Percentiles rank a stretch among this genome's conserved stretches.
phyloP scores from a whole-genome alignment of 2,113 vertebrate genomes.

The Emydura subglobosa region DNA sequence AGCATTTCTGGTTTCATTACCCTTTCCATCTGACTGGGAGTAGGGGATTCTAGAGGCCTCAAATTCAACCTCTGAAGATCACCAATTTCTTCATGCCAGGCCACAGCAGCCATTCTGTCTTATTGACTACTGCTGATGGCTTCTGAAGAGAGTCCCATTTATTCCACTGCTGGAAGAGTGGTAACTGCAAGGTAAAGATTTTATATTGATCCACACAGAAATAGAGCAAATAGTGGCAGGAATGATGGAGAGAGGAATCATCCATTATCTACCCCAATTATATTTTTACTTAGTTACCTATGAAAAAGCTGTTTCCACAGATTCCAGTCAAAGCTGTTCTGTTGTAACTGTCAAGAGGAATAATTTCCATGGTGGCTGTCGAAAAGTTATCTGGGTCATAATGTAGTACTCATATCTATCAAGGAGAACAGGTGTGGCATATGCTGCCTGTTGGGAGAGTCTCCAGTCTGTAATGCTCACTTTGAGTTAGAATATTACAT shows the following conservation, averaged over 20 bases:
- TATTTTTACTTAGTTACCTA: not conserved
- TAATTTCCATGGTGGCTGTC: not conserved
- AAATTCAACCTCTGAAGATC: not conserved
- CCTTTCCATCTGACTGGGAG: not conserved
- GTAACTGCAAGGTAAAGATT: not conserved
- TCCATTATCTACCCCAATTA: not conserved
- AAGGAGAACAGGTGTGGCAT: not conserved
- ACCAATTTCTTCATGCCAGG: not conserved
- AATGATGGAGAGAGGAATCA: not conserved
- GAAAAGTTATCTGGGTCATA: not conserved
- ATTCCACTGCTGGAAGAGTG: not conserved
- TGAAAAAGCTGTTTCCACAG: not conserved
- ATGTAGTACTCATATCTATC: not conserved
- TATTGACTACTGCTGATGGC: not conserved
- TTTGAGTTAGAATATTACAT: not conserved
- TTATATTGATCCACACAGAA: not conserved
- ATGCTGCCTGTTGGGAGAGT: not conserved
- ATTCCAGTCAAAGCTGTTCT: not conserved
- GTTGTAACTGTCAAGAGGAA: not conserved
- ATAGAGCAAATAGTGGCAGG: not conserved
- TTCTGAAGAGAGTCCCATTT: not conserved
- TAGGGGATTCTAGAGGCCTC: not conserved
- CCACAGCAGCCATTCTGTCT: not conserved
- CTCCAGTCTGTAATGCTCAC: not conserved
- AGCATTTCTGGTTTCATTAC: not conserved